Evolutionary conservation across 2,797 vertebrate genomes (phyloP).

Genomic region (Anableps anableps): DNA sequence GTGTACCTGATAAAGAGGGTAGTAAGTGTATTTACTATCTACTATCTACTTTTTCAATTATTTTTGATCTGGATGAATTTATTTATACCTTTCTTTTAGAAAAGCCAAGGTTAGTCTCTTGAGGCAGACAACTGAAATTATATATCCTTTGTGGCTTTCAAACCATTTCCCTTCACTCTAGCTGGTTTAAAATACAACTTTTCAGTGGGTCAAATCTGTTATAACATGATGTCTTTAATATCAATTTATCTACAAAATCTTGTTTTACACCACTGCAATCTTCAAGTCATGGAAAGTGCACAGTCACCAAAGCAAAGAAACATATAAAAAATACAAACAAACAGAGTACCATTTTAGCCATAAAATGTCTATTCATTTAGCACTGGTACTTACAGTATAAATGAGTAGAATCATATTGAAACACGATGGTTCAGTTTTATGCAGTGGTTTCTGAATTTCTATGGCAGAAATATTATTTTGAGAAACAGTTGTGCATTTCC

Average conservation of each 20-base stretch:
- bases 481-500: slow-evolving; percentile 61
- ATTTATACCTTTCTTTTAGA: background rate
- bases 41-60: background rate
- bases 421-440: slow-evolving; percentile 69
- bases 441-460: slow-evolving; percentile 56
- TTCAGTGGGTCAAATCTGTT: slow-evolving; percentile 80
- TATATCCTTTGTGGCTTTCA: background rate
- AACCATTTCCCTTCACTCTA: background rate
- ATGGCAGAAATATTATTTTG: slow-evolving; percentile 47
- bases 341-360: slow-evolving; percentile 75
- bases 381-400: slow-evolving; percentile 78
- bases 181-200: slow-evolving; percentile 62
- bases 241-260: slow-evolving; percentile 98
- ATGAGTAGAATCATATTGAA: slow-evolving; percentile 71
- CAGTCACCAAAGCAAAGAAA: slow-evolving; percentile 84
- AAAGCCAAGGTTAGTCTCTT: background rate
- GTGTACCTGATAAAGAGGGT: background rate
- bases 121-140: background rate
- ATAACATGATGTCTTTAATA: slow-evolving; percentile 91
- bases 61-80: slow-evolving; percentile 9
- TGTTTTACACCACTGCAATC: slow-evolving; percentile 91
- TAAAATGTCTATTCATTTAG: slow-evolving; percentile 68
- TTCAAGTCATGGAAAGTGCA: slow-evolving; percentile 82
- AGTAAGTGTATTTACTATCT: background rate
- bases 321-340: slow-evolving; percentile 87